Conservation (phyloP, 2,888 invertebrate genomes). For the Standfussiana lucernea region DNA sequence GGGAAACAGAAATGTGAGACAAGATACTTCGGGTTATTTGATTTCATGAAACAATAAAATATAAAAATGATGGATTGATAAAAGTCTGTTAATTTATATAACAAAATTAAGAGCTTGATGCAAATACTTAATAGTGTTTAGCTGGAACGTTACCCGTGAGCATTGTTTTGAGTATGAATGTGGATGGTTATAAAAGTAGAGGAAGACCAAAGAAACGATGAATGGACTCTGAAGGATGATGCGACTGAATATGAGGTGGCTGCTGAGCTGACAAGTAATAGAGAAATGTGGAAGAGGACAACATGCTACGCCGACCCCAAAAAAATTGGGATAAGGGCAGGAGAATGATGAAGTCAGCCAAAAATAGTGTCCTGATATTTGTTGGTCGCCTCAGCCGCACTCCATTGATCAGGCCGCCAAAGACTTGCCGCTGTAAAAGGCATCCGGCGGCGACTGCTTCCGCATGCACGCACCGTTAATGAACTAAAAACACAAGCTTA, state of each 20-base stretch:
- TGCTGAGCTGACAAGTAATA: not conserved
- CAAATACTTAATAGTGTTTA: not conserved
- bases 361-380: not conserved
- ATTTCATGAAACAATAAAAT: not conserved
- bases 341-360: not conserved
- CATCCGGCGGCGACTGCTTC: slow-evolving; percentile 88
- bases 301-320: not conserved
- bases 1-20: not conserved
- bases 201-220: not conserved
- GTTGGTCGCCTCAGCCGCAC: slow-evolving; percentile 73
- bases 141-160: not conserved
- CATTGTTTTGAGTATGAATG: not conserved
- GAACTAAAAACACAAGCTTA: slow-evolving; percentile 82
- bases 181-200: not conserved
- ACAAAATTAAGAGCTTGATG: not conserved
- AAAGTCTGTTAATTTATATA: not conserved
- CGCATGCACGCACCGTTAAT: slow-evolving; percentile 88
- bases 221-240: not conserved
- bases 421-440: slow-evolving; percentile 82
- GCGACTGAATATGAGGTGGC: not conserved
- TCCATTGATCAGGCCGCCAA: slow-evolving; percentile 88
- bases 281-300: not conserved
- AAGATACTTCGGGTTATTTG: not conserved
- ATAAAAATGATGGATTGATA: not conserved
- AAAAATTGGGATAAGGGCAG: not conserved